Evolutionary conservation across 1,140 invertebrate species (phyloP).

Genomic region (Neodiprion lecontei): DNA sequence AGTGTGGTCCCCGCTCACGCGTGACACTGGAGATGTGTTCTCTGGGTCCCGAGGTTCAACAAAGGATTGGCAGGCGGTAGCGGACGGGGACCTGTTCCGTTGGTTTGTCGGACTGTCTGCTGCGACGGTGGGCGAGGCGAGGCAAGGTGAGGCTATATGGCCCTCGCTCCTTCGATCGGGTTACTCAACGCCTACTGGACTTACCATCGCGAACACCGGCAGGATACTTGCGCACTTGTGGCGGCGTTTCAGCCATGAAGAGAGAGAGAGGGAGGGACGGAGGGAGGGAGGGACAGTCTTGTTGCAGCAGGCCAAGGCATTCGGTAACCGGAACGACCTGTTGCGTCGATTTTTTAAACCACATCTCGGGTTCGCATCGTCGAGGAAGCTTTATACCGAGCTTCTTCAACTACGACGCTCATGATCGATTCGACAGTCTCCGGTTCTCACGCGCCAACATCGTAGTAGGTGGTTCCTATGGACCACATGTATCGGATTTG

Average conservation of each 20-base stretch:
- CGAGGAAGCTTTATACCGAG: no score
- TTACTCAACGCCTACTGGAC: background rate
- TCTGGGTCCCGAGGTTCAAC: background rate
- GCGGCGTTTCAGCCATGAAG: no score
- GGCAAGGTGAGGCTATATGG: background rate
- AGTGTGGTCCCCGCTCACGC: no score
- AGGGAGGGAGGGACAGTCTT: no score
- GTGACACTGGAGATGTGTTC: no score
- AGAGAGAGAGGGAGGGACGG: no score
- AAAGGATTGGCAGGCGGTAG: background rate
- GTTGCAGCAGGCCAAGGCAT: background rate
- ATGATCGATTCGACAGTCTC: no score
- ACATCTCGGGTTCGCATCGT: background rate
- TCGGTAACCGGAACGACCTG: slow-evolving; percentile 36
- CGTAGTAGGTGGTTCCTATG: background rate
- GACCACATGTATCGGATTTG: slow-evolving; percentile 23
- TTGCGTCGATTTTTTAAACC: slow-evolving; percentile 37
- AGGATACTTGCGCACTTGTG: no score
- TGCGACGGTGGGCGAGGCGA: no score
- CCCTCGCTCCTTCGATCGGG: background rate
- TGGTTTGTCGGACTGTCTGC: slow-evolving; percentile 1
- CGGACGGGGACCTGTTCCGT: background rate
- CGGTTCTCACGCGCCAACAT: slow-evolving; percentile 25
- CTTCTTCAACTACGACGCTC: no score
- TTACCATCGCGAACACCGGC: no score